phyloP scores from a whole-genome alignment of 2,888 invertebrate species.

The Lathronympha strigana region DNA sequence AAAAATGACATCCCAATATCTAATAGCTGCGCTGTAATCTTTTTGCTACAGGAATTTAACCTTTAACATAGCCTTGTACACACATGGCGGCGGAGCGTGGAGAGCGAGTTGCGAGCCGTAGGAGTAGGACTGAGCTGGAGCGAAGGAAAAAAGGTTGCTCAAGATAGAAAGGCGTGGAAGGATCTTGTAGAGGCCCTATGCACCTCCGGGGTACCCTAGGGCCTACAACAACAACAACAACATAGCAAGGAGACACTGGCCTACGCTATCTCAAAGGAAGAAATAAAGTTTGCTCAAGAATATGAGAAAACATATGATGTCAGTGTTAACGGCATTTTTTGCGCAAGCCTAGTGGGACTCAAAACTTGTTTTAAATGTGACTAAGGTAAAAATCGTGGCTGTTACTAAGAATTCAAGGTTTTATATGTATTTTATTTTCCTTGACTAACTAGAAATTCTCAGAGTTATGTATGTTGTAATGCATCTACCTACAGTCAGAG shows the following conservation, averaged over 20 bases:
- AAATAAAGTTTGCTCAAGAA: slow-evolving; percentile 21
- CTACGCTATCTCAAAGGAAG: background rate
- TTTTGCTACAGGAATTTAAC: too few species aligned
- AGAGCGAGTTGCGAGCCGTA: too few species aligned
- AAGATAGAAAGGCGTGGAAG: too few species aligned
- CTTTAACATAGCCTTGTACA: too few species aligned
- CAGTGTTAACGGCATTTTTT: slow-evolving; percentile 32
- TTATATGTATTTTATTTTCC: slow-evolving; percentile 8
- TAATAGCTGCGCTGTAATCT: too few species aligned
- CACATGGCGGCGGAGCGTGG: too few species aligned
- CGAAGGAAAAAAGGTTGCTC: too few species aligned
- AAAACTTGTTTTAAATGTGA: slow-evolving; percentile 24
- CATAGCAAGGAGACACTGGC: background rate
- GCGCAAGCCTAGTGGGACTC: slow-evolving; percentile 9
- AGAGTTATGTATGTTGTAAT: background rate
- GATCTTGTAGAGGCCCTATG: too few species aligned
- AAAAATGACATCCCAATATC: too few species aligned
- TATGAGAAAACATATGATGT: slow-evolving; percentile 28
- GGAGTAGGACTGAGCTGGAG: too few species aligned
- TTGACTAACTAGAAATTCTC: slow-evolving; percentile 9
- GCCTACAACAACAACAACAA: too few species aligned
- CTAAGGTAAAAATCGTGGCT: slow-evolving; percentile 12
- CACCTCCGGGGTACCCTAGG: too few species aligned
- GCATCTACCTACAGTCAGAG: background rate
- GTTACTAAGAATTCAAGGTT: slow-evolving; percentile 14